Evolutionary conservation across 2,888 invertebrate genomes (phyloP).

Genomic region (Glyphotaelius pellucidus): DNA sequence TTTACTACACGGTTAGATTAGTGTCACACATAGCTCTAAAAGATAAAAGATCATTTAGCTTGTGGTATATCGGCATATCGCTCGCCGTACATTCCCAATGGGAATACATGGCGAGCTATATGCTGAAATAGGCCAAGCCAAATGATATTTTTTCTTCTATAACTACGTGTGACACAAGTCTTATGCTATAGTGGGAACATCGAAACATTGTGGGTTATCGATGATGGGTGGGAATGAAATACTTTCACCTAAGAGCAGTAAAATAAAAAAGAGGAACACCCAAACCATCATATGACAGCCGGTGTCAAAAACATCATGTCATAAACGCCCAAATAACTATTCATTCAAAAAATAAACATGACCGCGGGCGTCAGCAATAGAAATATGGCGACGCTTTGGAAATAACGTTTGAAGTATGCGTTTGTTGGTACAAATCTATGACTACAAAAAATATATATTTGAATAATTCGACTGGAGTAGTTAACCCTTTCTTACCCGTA

Average conservation of each 20-base stretch:
- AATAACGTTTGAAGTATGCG: conserved; percentile 12
- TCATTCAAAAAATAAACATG: conserved; percentile 20
- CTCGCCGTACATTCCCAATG: too few relatives aligned
- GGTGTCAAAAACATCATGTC: not conserved
- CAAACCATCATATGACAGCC: not conserved
- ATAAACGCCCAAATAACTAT: conserved; percentile 14
- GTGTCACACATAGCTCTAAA: too few relatives aligned
- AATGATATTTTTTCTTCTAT: too few relatives aligned
- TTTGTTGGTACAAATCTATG: not conserved
- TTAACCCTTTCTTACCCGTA: not conserved
- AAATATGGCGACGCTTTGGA: conserved; percentile 20
- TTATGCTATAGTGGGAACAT: not conserved
- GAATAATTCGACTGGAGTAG: not conserved
- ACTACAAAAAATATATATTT: not conserved
- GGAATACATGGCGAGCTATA: too few relatives aligned
- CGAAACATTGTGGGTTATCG: not conserved
- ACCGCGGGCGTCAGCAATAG: not conserved
- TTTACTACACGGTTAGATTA: too few relatives aligned
- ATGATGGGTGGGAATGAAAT: not conserved
- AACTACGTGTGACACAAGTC: too few relatives aligned
- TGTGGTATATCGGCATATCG: too few relatives aligned
- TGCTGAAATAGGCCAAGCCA: too few relatives aligned
- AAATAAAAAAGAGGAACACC: not conserved
- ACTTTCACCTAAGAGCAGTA: not conserved
- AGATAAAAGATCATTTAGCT: too few relatives aligned